Conservation (phyloP, 2,113 vertebrate species). For the Noturus placidus region DNA sequence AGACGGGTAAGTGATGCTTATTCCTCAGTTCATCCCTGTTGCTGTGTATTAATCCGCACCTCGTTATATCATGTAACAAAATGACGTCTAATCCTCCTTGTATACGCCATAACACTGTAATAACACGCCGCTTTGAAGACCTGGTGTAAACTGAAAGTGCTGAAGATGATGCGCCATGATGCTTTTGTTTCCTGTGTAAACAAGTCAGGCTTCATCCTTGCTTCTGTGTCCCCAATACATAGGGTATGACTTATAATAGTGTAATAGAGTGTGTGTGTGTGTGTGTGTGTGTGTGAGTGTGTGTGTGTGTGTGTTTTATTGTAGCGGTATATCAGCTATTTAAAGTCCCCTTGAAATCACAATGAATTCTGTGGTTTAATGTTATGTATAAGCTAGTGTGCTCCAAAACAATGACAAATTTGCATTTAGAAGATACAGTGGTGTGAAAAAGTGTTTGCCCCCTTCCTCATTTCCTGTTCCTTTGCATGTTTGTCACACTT, state of each 20-base stretch:
- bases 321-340: neutral
- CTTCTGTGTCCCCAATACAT: neutral
- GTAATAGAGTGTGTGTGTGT: neutral
- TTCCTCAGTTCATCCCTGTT: neutral
- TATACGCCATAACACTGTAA: neutral
- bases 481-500: too few relatives aligned
- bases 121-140: neutral
- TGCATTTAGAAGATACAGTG: too few relatives aligned
- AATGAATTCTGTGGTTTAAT: too few relatives aligned
- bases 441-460: too few relatives aligned
- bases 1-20: conserved; percentile 45
- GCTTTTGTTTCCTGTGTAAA: conserved; percentile 28
- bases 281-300: too few relatives aligned
- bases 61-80: neutral
- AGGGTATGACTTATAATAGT: neutral
- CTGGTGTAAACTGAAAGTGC: neutral
- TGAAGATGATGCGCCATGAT: conserved; percentile 39
- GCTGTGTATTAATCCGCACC: neutral
- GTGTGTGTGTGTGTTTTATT: neutral
- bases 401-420: too few relatives aligned
- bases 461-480: too few relatives aligned
- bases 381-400: too few relatives aligned
- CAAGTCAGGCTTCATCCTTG: neutral
- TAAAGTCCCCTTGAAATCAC: too few relatives aligned
- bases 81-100: neutral